Percentiles rank a stretch among this genome's conserved stretches.
Evolutionary conservation across 2,797 vertebrate genomes (phyloP).

Genomic region (Phaenicophaeus curvirostris): DNA sequence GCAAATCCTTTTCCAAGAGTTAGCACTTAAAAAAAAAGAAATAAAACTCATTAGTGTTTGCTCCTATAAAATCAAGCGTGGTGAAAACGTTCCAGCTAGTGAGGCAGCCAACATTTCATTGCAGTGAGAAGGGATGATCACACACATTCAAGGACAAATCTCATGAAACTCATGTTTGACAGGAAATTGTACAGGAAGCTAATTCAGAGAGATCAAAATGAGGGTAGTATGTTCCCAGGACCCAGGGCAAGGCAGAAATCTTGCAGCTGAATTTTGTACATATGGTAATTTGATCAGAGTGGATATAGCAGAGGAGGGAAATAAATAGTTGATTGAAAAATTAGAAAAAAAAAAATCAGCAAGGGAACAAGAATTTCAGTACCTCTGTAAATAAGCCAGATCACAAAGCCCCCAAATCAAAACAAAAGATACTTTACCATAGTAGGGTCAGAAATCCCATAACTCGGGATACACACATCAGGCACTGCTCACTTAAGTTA

Average conservation of each 20-base stretch:
- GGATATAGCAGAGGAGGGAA: not conserved
- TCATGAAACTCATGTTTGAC: constrained; percentile 73
- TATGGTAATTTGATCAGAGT: constrained; percentile 59
- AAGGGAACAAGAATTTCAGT: not conserved
- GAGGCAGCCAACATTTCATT: constrained; percentile 35
- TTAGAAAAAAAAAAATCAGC: not conserved
- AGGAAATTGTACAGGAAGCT: constrained; percentile 76
- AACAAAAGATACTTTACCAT: not conserved
- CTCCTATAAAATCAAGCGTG: constrained; percentile 24
- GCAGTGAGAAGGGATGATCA: constrained; percentile 38
- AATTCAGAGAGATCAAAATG: constrained; percentile 76
- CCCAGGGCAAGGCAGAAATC: constrained; percentile 61
- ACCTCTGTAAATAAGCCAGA: not conserved
- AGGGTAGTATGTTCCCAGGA: constrained; percentile 77
- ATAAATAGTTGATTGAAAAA: constrained; percentile 1
- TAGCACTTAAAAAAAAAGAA: constrained; percentile 32
- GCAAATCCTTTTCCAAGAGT: not conserved
- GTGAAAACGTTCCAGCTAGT: constrained; percentile 55
- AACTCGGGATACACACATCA: not conserved
- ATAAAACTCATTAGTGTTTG: constrained; percentile 9
- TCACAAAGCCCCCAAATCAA: not conserved
- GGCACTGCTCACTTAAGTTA: not conserved
- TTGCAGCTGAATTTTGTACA: constrained; percentile 67
- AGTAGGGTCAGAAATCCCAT: not conserved
- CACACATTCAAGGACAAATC: constrained; percentile 66